Conservation (phyloP, 2,113 vertebrate genomes). For the Sciurus niger region DNA sequence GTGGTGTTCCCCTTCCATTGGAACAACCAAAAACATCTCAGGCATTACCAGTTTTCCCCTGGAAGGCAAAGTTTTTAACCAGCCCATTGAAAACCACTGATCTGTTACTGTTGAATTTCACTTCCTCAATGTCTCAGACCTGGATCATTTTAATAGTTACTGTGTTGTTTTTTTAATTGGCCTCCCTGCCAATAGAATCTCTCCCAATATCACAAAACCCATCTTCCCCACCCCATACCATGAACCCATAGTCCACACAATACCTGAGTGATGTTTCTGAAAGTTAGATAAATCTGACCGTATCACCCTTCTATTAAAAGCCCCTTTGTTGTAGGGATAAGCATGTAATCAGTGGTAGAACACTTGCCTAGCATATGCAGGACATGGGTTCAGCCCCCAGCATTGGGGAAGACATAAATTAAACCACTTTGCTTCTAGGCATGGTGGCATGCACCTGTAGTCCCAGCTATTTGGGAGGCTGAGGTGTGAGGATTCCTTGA, state of each 20-base stretch:
- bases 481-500: too few species aligned
- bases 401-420: too few species aligned
- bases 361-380: too few species aligned
- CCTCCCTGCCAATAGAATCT: neutral
- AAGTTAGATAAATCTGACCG: neutral
- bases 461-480: too few species aligned
- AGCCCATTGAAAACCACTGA: neutral
- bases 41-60: neutral
- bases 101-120: neutral
- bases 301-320: neutral
- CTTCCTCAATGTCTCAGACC: neutral
- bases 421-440: too few species aligned
- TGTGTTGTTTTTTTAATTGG: neutral
- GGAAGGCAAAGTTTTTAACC: neutral
- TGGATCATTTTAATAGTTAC: neutral
- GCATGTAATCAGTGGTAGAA: too few species aligned
- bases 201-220: neutral
- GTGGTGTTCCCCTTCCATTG: accelerated
- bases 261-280: neutral
- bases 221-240: neutral
- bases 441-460: too few species aligned
- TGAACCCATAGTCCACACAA: neutral
- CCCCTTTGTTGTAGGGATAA: too few species aligned
- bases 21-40: neutral
- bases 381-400: too few species aligned